Evolutionary conservation across 2,113 vertebrate genomes (phyloP), one percentile per base, ranked within the genome.

Genomic region (Pogona vitticeps): DNA sequence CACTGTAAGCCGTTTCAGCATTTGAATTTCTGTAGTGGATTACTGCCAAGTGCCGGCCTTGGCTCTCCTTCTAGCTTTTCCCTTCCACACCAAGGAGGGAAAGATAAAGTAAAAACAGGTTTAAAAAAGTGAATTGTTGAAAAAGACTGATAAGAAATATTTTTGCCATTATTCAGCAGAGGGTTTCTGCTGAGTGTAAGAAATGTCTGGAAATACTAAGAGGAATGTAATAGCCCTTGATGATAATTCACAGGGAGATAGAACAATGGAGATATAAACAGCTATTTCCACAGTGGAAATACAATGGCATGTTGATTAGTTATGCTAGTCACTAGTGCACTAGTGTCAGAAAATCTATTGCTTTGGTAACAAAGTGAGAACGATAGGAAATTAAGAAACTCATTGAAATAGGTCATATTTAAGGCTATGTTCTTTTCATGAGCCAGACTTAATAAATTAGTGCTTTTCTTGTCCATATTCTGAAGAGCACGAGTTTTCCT

Each of bases 71-170:
- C 72, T 81, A 81, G 46, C 36, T 88, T 65, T 82, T 88, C 77
- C 88, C 88, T 88, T 88, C 83, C 81, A 67, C 77, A 85, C 36
- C 38, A 76, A 80, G 80, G 63, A 68, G 77, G 78, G 81, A 85
- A 75, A 88, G 83, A 85, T 88, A 88, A 88, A 84, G 87, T 38
- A 81, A 84, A 88, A 76, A 68, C 88, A 85, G 77, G 88, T n/a
- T n/a, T 85, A 85, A 87, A 88, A 63, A 85, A 85, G 78, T 31
- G 71, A 85, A 81, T 85, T 85, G 72, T 80, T 85, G 36, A 85
- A 81, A 33, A 52, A 88, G 71, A 88, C 46, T 36, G 88, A 88
- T 85, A 88, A 88, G 88, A 85, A 85, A 85, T 70, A 80, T 85
- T 88, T 52, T 88, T 85, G 77, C 71, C 78, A 67, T 88, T 85